Evolutionary conservation across 2,888 invertebrate species (phyloP), one percentile per base, ranked within the genome.

Genomic region (Margaritifera margaritifera): DNA sequence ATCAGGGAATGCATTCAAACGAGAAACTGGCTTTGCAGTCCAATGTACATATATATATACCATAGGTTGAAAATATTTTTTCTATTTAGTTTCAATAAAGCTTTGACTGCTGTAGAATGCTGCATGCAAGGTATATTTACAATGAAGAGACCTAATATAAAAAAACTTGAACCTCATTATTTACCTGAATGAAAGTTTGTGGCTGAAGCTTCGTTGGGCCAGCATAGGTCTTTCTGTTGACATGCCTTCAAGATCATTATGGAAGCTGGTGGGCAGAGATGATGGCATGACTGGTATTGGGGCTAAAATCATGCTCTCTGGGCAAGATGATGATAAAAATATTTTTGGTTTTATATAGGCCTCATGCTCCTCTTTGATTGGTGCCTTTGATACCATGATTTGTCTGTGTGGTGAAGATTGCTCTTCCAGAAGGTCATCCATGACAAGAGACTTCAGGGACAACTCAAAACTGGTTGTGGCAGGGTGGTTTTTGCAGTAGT

Each of bases 391-490:
- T 31, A 85, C 80, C 79, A 97, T 95, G 92, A 97, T 94, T 87
- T 93, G 93, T 53, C 96, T 93, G 90, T 96, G 95, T 81, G 93
- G 93, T 0, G 95, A 95, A 58, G 94, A 94, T 25, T 93, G 92
- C 2, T 94, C 93, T 84, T 94, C 94, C 11, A 95, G 92, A 5
- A 97, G 92, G 90, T 98, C 97, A 89, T 97, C 97, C 94, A 98
- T 95, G 5, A 95, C 92, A 27, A 98, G 92, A 0, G 97, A 95
- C 78, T 95, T 93, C 11, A 98, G 91, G 0, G 95, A 94, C 6
- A 90, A 70, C 54, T 94, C 94, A 65, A 96, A 92, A 78, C 93
- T 93, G 5, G 94, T 95, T 87, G 94, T 94, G 81, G 92, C 92
- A 27, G 91, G 91, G 75, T 93, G 93, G 69, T 92, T 91, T 78